These are phyloP conservation scores for Furcula furcula DNA, from an alignment of 2,888 invertebrate genomes.

Conservation along the genomic window DNA sequence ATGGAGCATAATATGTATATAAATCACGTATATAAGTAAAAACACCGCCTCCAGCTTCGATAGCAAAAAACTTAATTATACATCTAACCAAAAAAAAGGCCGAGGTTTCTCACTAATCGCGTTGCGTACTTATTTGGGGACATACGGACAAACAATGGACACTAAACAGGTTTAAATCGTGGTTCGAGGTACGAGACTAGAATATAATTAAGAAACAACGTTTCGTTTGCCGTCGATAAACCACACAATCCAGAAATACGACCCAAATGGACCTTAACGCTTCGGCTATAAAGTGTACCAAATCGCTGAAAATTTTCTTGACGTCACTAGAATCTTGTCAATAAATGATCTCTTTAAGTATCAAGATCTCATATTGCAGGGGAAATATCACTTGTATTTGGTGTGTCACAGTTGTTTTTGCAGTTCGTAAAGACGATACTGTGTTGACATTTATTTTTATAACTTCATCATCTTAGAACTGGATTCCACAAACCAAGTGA, in stretches of 20 bases:
- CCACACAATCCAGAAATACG: slow-evolving; percentile 8
- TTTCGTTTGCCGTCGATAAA: slow-evolving; percentile 17
- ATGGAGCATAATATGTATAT: slow-evolving; percentile 16
- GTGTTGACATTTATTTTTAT: slow-evolving; percentile 31
- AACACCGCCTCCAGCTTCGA: slow-evolving; percentile 3
- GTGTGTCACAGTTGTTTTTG: background rate
- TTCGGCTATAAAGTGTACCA: slow-evolving; percentile 13
- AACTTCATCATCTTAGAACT: slow-evolving; percentile 33
- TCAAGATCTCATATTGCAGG: slow-evolving; percentile 1
- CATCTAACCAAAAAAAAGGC: slow-evolving; percentile 14
- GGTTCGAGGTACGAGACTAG: slow-evolving; percentile 61
- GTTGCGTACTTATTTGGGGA: slow-evolving; percentile 46
- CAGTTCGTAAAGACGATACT: slow-evolving; percentile 3
- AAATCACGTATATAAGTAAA: slow-evolving; percentile 12
- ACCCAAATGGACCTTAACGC: slow-evolving; percentile 9
- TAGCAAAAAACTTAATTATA: slow-evolving; percentile 15
- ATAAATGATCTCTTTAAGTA: slow-evolving; percentile 18
- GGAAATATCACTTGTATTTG: background rate
- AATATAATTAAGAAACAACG: slow-evolving; percentile 56
- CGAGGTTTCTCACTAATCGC: slow-evolving; percentile 43
- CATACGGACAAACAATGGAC: slow-evolving; percentile 52
- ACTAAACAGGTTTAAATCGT: slow-evolving; percentile 74
- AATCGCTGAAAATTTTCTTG: background rate
- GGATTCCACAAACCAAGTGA: too few species aligned
- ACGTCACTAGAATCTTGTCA: slow-evolving; percentile 12